A percentile compares a stretch with the other conserved stretches of the same genome.
Conservation (phyloP, 2,888 invertebrate genomes). For the Gari tellinella region DNA sequence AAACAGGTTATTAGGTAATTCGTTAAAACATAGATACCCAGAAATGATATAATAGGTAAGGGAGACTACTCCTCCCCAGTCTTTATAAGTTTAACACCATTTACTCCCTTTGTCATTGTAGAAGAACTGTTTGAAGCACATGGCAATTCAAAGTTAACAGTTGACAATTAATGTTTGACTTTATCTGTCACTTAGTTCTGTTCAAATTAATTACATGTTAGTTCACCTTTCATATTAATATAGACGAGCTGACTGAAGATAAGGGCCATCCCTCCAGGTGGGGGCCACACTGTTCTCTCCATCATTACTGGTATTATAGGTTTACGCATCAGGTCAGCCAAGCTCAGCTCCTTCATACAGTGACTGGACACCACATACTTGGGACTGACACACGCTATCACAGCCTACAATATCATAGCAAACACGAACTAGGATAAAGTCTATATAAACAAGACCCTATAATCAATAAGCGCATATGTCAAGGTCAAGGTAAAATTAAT, state of each 20-base stretch:
- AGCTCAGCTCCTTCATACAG: constrained; percentile 84
- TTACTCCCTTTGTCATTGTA: not conserved
- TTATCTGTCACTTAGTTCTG: not conserved
- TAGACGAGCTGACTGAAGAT: constrained; percentile 84
- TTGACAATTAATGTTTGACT: not conserved
- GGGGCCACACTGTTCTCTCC: constrained; percentile 84
- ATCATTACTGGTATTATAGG: constrained; percentile 85
- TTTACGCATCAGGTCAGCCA: constrained; percentile 84
- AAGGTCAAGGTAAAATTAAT: no score
- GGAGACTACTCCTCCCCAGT: no score
- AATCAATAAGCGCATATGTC: no score
- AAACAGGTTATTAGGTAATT: no score
- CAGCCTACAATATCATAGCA: constrained; percentile 76
- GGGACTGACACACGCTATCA: constrained; percentile 83
- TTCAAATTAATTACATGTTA: not conserved
- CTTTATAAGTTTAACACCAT: no score
- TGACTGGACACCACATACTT: constrained; percentile 84
- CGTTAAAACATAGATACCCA: no score
- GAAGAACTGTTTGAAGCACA: not conserved
- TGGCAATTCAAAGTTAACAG: not conserved
- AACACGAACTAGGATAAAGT: no score
- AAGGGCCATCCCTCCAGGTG: constrained; percentile 85
- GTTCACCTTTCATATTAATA: constrained; percentile 84
- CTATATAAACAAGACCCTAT: no score
- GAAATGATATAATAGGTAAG: no score